Evolutionary conservation across 2,888 invertebrate genomes (phyloP).

Genomic region (Ferrisia virgata): DNA sequence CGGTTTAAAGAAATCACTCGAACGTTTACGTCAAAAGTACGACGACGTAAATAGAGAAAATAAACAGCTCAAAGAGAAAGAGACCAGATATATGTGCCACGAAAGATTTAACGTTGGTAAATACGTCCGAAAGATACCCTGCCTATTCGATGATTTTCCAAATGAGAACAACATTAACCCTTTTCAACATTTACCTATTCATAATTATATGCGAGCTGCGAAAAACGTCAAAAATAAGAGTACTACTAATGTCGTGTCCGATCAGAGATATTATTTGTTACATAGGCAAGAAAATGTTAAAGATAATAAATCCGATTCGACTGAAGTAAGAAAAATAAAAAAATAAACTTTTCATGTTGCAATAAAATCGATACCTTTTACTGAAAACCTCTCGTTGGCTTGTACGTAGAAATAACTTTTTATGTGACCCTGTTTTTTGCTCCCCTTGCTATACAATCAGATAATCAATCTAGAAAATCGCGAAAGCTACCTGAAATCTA

Average conservation of each 20-base stretch:
- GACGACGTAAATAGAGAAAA: slow-evolving; percentile 11
- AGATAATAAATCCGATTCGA: background rate
- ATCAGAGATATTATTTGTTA: background rate
- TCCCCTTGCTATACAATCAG: too few relatives aligned
- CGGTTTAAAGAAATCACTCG: background rate
- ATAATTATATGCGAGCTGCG: slow-evolving; percentile 10
- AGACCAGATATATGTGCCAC: background rate
- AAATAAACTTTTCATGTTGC: background rate
- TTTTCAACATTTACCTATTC: background rate
- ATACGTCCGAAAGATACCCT: background rate
- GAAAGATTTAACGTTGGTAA: slow-evolving; percentile 21
- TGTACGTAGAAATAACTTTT: too few relatives aligned
- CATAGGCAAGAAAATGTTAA: background rate
- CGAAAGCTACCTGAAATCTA: too few relatives aligned
- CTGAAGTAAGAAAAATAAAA: background rate
- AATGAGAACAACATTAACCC: background rate
- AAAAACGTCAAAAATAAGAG: background rate
- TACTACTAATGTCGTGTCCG: background rate
- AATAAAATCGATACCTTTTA: too few relatives aligned
- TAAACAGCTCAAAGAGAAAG: slow-evolving; percentile 6
- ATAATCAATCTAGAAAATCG: too few relatives aligned
- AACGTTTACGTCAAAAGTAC: slow-evolving; percentile 5
- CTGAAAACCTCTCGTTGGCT: too few relatives aligned
- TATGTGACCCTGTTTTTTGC: too few relatives aligned
- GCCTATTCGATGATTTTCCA: background rate